Base-by-base conservation (phyloP, 2,888 invertebrate species). In the Hemithea aestivaria region DNA sequence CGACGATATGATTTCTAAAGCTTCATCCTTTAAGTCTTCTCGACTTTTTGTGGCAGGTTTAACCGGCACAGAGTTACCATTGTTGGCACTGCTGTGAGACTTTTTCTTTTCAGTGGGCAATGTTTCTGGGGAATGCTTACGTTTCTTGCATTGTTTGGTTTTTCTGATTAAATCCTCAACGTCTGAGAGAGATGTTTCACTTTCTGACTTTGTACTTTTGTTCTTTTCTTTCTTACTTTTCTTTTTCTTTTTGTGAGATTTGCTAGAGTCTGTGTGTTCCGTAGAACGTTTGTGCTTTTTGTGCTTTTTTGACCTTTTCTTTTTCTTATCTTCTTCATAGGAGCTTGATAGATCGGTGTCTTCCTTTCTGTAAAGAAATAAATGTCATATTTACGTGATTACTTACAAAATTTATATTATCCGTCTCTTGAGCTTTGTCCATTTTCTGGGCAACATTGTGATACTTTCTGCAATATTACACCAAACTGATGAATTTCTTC, bases 281-380 rank as follows among this genome's bases (percentile, higher is more conserved):
- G 90, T 90, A 5, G 16, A 16, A 54, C 90, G 89, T 63, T 92
- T 93, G 54, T 91, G 91, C 73, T 94, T 94, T 66, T 92, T 92
- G 56, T 91, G 88, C 51, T 90, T 90, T 53, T 89, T 90, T 23
- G 65, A 69, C 48, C 89, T 90, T 57, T 89, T 90, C 51, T 78
- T 87, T 50, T 85, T 90, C 50, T 73, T 85, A 25, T 78, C 78
- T n/a, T 78, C 75, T 10, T 77, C 73, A 26, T 63, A 30, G 23
- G 47, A 54, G 6, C 62, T 16, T 2, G 36, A 30, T 8, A 31
- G 1, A 21, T 46, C 42, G 1, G 45, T 36, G 7, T 39, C 31
- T 12, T 28, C 34, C 10, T 25, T 31, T 21, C 53, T 53, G 48
- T 25, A 45, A 53, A 40, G 27, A 48, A 43, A 47, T 29, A 68